Evolutionary conservation across 2,888 invertebrate genomes (phyloP).

Genomic region (Volucella zonaria): DNA sequence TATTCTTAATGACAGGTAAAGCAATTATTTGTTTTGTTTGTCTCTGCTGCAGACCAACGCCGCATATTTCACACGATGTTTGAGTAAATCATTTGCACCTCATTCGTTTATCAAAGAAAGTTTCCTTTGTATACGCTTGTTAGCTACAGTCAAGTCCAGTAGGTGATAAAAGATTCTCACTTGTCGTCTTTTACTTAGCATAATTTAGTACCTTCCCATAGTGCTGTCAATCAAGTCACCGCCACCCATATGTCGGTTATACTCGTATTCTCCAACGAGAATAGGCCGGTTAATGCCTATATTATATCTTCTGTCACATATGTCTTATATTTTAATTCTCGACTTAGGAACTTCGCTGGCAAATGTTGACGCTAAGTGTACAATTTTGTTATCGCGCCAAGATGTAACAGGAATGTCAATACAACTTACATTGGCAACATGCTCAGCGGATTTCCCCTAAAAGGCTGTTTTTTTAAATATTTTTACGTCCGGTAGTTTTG

Average conservation of each 20-base stretch:
- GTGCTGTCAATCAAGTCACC: not conserved
- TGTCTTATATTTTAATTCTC: not conserved
- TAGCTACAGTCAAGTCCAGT: too few relatives aligned
- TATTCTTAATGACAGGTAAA: not conserved
- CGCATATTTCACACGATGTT: too few relatives aligned
- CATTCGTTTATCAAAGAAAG: not conserved
- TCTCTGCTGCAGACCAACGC: too few relatives aligned
- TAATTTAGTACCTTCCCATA: constrained; percentile 9
- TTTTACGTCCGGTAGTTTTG: constrained; percentile 74
- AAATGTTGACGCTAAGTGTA: not conserved
- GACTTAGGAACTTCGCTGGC: too few relatives aligned
- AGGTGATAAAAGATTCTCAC: not conserved
- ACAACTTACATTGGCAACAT: too few relatives aligned
- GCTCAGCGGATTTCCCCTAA: too few relatives aligned
- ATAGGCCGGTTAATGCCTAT: constrained; percentile 1
- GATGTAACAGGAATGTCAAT: not conserved
- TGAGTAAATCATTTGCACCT: too few relatives aligned
- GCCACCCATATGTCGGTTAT: constrained; percentile 13
- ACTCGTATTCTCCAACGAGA: not conserved
- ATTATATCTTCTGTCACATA: not conserved
- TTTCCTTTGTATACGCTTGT: not conserved
- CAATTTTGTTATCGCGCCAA: constrained; percentile 29
- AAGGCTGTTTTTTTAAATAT: constrained; percentile 64
- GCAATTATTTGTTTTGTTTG: too few relatives aligned
- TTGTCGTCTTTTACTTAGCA: constrained; percentile 17